These are phyloP conservation scores for Calyptommatus sinebrachiatus DNA, from an alignment of 2,113 vertebrate species.

Conservation along the genomic window DNA sequence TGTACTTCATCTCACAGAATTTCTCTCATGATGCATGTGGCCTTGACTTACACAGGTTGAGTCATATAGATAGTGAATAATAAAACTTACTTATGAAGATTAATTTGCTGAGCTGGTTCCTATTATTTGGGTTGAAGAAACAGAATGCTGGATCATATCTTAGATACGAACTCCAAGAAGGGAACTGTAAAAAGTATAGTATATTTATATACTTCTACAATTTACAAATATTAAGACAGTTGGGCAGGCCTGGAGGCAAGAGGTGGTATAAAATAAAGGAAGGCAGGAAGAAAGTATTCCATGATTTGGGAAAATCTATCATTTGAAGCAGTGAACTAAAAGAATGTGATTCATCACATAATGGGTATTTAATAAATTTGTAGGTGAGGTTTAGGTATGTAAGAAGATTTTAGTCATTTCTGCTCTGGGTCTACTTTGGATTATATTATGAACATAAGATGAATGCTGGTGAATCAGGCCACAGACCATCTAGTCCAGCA, in stretches of 20 bases:
- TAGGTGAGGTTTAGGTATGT: background rate
- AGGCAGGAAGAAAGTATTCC: background rate
- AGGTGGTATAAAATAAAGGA: background rate
- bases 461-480: too few relatives aligned
- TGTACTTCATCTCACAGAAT: background rate
- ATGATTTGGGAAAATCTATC: background rate
- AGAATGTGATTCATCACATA: background rate
- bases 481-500: too few relatives aligned
- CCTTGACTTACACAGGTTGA: background rate
- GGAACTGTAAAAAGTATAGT: background rate
- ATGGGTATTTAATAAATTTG: background rate
- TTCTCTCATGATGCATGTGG: background rate
- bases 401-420: too few relatives aligned
- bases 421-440: too few relatives aligned
- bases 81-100: background rate
- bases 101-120: background rate
- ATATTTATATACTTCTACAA: background rate
- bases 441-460: background rate
- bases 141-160: background rate
- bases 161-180: background rate
- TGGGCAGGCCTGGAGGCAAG: background rate
- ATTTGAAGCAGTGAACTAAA: background rate
- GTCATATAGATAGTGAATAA: background rate
- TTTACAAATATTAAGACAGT: background rate
- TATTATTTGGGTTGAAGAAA: background rate